Base-by-base conservation (phyloP, 2,113 vertebrate genomes). In the Psilopsiagon aurifrons region DNA sequence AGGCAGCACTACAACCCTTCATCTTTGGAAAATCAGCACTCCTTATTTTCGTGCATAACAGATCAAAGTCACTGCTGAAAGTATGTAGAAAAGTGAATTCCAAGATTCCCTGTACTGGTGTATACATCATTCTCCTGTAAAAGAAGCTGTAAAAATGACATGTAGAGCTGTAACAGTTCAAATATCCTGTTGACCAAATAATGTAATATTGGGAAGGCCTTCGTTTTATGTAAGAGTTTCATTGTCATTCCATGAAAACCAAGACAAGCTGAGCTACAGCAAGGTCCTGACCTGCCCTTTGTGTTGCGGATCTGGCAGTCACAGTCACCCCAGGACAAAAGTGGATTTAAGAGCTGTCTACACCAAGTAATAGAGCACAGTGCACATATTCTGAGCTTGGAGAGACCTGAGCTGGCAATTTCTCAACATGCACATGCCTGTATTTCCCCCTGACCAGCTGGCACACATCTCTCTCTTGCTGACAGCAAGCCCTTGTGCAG, bases 211-310 rank as follows among this genome's bases (percentile, higher is more conserved):
- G 29, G 8, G 1, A 93, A 95, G 60, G 75, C 13, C 52, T 92
- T 83, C 78, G 57, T 60, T 94, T 86, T 71, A 84, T 71, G 35
- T 91, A 46, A 86, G 76, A 83, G 46, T 33, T 86, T 87, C 78
- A 89, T 64, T 94, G 86, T 70, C 10, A 18, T 31, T 82, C 37
- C 23, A 62, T 17, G 79, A 93, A 96, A 94, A 94, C 54, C 37
- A 77, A 88, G 90, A 85, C 90, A 90, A 90, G 90, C 52, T 77
- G 82, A 96, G n/a, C 74, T 94, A 90, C n/a, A 41, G 92, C 63
- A 88, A 94, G 84, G 93, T 90, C 93, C 63, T 86, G 90, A 64
- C 89, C 90, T 85, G 67, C 85, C 43, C 85, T 94, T 91, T 96
- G 84, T 92, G 82, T 29, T 66, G 76, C 74, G 70, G 20, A 91